Evolutionary conservation across 2,797 vertebrate species (phyloP), one percentile per base, ranked within the genome.

Genomic region (Pyrocephalus nanus): DNA sequence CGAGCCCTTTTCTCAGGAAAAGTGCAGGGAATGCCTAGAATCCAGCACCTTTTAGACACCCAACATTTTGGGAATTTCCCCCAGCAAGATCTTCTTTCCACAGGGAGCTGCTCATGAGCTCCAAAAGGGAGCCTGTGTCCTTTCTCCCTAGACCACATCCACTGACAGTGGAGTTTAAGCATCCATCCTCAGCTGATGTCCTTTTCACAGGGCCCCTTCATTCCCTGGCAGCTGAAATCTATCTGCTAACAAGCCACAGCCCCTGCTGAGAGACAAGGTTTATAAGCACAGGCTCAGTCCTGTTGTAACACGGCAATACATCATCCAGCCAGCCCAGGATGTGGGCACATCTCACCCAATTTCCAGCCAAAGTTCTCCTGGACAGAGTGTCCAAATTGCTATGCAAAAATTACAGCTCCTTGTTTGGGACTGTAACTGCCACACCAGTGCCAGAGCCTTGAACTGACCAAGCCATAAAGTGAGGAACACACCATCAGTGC

Each of bases 261-360:
- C 61, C 90, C 79, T 86, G 73, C 88, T 57, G 86, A 86, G 85
- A 84, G 50, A 64, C 38, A 38, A 67, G 53, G 53, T 92, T 96
- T 94, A 90, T 36, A 57, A 96, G 75, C 79, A 64, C 67, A 83
- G 36, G 34, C 78, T 45, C 67, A 60, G 64, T 58, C 60, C 88
- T 93, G 47, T 29, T 73, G 11, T 86, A 70, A 88, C 32, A 47
- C n/a, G 74, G 88, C n/a, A 83, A 66, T 27, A 25, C n/a, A 57
- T 29, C 69, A 36, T 12, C 2, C 30, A 80, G 76, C 50, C 86
- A 93, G 69, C 83, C 84, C 92, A 92, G 80, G 79, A 92, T 84
- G 50, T 43, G 80, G 92, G 86, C 83, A 96, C 73, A 71, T 69
- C 65, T 93, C 58, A 69, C 57, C 30, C 57, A 1, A 4, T 58